Evolutionary conservation across 2,888 invertebrate genomes (phyloP).

Genomic region (Eristalinus sepulchralis): DNA sequence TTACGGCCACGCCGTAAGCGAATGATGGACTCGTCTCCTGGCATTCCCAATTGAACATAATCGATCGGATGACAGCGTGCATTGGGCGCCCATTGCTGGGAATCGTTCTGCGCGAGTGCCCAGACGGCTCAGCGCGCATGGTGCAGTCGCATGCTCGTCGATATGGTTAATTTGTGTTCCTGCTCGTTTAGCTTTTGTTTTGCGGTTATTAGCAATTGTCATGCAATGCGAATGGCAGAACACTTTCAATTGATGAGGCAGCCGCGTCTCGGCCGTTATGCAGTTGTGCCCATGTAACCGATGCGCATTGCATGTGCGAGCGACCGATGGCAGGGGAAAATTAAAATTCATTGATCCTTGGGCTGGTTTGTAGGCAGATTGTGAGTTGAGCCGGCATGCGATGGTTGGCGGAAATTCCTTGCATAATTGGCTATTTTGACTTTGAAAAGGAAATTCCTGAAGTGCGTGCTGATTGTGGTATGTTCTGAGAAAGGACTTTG

Average conservation of each 20-base stretch:
- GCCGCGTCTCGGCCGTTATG: background rate
- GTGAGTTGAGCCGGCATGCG: background rate
- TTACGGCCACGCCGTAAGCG: background rate
- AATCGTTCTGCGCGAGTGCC: background rate
- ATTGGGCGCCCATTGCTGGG: background rate
- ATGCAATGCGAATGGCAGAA: slow-evolving; percentile 9
- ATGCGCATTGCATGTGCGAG: background rate
- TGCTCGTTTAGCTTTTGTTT: background rate
- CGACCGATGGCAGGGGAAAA: background rate
- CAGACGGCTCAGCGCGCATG: background rate
- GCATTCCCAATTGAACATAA: background rate
- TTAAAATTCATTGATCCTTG: background rate
- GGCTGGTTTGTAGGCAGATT: background rate
- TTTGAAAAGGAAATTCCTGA: background rate
- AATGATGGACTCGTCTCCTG: background rate
- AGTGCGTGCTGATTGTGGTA: background rate
- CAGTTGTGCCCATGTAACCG: background rate
- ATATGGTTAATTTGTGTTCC: background rate
- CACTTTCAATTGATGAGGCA: slow-evolving; percentile 14
- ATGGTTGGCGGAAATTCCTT: background rate
- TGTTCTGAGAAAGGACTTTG: background rate
- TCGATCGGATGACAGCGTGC: background rate
- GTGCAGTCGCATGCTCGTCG: background rate
- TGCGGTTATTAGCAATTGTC: slow-evolving; percentile 16
- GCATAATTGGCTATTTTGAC: background rate